Percentiles rank a stretch among this genome's conserved stretches.
Evolutionary conservation across 2,797 vertebrate species (phyloP).

Genomic region (Arremon brunneinucha): DNA sequence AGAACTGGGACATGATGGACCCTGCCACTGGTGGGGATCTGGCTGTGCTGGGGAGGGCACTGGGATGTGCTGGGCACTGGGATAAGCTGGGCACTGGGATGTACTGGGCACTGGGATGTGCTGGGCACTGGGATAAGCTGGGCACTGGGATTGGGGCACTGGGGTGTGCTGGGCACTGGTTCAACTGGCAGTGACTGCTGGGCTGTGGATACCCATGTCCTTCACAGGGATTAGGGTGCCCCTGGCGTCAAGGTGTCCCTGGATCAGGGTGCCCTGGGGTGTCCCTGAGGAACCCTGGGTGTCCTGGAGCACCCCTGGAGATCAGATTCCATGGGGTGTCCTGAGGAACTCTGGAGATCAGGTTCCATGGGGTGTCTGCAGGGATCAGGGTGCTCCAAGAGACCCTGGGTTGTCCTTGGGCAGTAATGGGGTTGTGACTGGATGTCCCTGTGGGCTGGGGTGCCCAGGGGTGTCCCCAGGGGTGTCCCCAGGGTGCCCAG

Average conservation of each 20-base stretch:
- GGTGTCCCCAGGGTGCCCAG: not conserved
- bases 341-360: too few species aligned
- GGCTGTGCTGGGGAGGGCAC: not conserved
- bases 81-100: not conserved
- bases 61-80: not conserved
- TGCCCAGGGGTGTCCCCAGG: not conserved
- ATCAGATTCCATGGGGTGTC: fast-evolving
- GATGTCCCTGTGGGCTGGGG: too few species aligned
- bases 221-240: fast-evolving
- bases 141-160: not conserved
- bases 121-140: not conserved
- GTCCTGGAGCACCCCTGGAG: too few species aligned
- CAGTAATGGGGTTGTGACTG: not conserved
- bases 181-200: not conserved
- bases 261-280: not conserved
- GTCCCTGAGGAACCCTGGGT: not conserved
- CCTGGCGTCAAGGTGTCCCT: not conserved
- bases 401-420: not conserved
- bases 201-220: not conserved
- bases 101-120: not conserved
- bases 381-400: not conserved
- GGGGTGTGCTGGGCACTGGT: not conserved
- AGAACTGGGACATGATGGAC: not conserved
- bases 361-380: too few species aligned
- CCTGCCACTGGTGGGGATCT: not conserved